Percentiles rank a stretch among this genome's conserved stretches.
Evolutionary conservation across 2,888 invertebrate genomes (phyloP).

Genomic region (Erynnis tages): DNA sequence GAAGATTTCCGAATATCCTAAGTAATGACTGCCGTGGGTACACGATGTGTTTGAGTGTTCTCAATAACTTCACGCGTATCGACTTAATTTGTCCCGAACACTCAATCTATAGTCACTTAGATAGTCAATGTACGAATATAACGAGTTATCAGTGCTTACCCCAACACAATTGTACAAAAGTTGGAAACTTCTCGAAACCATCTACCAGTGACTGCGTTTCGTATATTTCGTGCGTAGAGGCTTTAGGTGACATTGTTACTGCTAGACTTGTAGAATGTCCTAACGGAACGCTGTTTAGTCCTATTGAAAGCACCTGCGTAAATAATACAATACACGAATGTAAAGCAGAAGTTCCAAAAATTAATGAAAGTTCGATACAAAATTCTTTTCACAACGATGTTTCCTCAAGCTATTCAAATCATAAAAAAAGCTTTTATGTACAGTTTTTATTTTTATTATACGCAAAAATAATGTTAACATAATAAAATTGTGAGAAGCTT

Average conservation of each 20-base stretch:
- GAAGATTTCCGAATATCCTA: slow-evolving; percentile 60
- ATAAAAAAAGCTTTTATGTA: background rate
- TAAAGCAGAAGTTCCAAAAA: slow-evolving; percentile 29
- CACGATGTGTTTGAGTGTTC: slow-evolving; percentile 58
- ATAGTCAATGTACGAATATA: slow-evolving; percentile 60
- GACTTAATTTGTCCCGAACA: slow-evolving; percentile 60
- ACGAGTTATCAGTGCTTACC: slow-evolving; percentile 58
- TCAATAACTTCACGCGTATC: slow-evolving; percentile 51
- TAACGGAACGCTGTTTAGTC: slow-evolving; percentile 44
- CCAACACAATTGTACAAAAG: slow-evolving; percentile 47
- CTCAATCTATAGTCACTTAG: slow-evolving; percentile 60
- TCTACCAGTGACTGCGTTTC: slow-evolving; percentile 45
- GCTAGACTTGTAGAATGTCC: slow-evolving; percentile 59
- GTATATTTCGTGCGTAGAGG: slow-evolving; percentile 55
- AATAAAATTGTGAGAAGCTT: too few species aligned
- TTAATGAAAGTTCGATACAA: slow-evolving; percentile 24
- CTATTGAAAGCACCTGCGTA: slow-evolving; percentile 44
- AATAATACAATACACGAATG: slow-evolving; percentile 47
- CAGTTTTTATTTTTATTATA: background rate
- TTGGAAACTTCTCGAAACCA: slow-evolving; percentile 47
- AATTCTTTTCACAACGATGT: too few species aligned
- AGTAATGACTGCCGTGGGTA: slow-evolving; percentile 58
- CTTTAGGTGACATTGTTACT: slow-evolving; percentile 47
- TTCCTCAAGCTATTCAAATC: too few species aligned
- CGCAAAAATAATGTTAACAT: too few species aligned